Evolutionary conservation across 2,113 vertebrate genomes (phyloP), one percentile per base, ranked within the genome.

Genomic region (Myotis lucifugus): DNA sequence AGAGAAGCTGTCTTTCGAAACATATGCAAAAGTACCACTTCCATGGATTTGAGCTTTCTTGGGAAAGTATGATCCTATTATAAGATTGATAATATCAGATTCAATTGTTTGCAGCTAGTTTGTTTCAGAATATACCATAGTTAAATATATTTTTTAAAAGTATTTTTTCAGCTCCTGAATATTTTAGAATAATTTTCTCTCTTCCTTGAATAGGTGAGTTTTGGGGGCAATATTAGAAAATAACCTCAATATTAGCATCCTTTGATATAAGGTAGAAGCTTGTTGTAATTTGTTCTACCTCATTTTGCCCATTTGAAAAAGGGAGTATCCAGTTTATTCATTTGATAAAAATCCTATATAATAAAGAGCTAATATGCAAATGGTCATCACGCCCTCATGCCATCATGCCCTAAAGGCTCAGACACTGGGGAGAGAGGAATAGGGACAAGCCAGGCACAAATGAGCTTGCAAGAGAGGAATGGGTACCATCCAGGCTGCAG

Each of bases 291-390:
- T 56, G 25, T 7, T 40, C 32, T 81, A 91, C 79, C 76, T 93
- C 52, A 50, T 95, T 91, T 81, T 97, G 25, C 17, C 54, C 15
- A 32, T 54, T 81, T 64, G 83, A 88, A 70, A 14, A 74, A 90
- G 34, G 19, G 3, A 81, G 5, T 12, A 13, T 3, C 3, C 50
- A 76, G 27, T 50, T 66, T 92, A 37, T 25, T 74, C 11, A 83
- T 27, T 88, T 82, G 6, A 52, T 73, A 67, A 3, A 93, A 88
- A 40, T 46, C 46, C 46, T 46, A 46, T 46, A 46, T 46, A 46
- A 46, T 46, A 46, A 46, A 46, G 46, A 46, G 46, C 46, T 46
- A 46, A 46, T 46, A 46, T 46, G 46, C 46, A 46, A 46, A 46
- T 46, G 9, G 9, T 46, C 46, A 46, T 46, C 46, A 46, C 46